Percentiles rank a stretch among this genome's conserved stretches.
phyloP scores from a whole-genome alignment of 2,113 vertebrate species.

The Actinemys pallida region DNA sequence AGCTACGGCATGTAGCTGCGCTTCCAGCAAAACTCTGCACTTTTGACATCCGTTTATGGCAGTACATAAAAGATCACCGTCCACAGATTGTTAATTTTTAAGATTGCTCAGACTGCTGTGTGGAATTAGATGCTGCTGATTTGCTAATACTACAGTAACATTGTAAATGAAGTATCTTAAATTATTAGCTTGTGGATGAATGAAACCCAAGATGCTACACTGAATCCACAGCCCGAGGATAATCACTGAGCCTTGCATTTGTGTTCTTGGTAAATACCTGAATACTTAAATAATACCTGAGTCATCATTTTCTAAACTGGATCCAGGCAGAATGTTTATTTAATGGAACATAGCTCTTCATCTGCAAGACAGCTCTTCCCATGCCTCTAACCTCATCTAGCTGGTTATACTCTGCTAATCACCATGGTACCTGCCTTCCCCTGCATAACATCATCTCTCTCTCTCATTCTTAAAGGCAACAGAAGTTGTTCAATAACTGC shows the following conservation, averaged over 20 bases:
- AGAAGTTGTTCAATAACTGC: neutral
- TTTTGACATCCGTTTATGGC: conserved; percentile 14
- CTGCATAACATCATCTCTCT: rapidly evolving
- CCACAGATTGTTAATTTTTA: conserved; percentile 41
- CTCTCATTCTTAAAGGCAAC: rapidly evolving
- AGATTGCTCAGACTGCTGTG: conserved; percentile 14
- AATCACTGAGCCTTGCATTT: conserved; percentile 13
- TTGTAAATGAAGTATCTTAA: neutral
- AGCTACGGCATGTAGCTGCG: neutral
- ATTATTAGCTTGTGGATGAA: neutral
- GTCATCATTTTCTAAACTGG: neutral
- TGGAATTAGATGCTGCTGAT: conserved; percentile 34
- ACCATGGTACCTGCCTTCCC: neutral
- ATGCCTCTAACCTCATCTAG: neutral
- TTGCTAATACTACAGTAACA: neutral
- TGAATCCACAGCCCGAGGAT: neutral
- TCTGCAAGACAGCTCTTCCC: neutral
- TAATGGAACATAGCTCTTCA: neutral
- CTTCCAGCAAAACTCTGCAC: neutral
- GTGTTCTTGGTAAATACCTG: neutral
- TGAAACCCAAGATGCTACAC: neutral
- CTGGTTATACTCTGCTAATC: neutral
- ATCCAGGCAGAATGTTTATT: conserved; percentile 2
- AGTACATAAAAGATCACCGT: conserved; percentile 24
- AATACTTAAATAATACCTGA: conserved; percentile 8